Conservation (phyloP, 2,888 invertebrate species). For the Sepiola atlantica region DNA sequence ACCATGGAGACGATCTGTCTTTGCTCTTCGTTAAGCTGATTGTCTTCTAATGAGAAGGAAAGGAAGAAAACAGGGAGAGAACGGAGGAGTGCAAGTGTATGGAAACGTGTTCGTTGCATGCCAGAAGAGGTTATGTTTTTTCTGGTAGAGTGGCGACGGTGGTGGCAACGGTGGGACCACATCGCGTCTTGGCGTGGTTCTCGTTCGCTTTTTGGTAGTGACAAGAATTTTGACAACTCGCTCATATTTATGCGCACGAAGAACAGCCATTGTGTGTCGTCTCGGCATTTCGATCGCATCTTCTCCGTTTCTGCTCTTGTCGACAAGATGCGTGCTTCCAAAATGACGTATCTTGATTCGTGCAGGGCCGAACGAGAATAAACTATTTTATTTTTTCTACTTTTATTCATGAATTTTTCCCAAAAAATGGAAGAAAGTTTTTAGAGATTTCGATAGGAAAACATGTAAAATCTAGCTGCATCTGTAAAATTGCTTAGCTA, state of each 20-base stretch:
- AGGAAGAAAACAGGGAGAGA: not conserved
- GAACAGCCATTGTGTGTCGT: not conserved
- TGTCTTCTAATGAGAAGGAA: not conserved
- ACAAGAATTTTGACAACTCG: not conserved
- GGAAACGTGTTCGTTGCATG: not conserved
- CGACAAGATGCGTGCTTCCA: conserved; percentile 9
- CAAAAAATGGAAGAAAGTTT: not conserved
- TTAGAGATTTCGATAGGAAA: not conserved
- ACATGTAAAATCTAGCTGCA: not conserved
- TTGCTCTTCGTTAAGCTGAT: conserved; percentile 9
- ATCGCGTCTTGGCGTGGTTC: not conserved
- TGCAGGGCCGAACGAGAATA: not conserved
- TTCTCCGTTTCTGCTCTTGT: not conserved
- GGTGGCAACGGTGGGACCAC: not conserved
- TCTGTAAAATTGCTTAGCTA: not conserved
- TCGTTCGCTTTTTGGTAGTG: not conserved
- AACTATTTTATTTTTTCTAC: not conserved
- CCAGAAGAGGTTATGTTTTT: not conserved
- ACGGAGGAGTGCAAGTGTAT: not conserved
- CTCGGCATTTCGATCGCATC: not conserved
- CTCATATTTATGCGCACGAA: not conserved
- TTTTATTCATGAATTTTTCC: not conserved
- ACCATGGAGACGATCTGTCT: not conserved
- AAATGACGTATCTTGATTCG: not conserved
- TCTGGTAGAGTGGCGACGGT: too few relatives aligned